phyloP scores from a whole-genome alignment of 92 coral and sea anemone species.

The Bergia puertoricense region DNA sequence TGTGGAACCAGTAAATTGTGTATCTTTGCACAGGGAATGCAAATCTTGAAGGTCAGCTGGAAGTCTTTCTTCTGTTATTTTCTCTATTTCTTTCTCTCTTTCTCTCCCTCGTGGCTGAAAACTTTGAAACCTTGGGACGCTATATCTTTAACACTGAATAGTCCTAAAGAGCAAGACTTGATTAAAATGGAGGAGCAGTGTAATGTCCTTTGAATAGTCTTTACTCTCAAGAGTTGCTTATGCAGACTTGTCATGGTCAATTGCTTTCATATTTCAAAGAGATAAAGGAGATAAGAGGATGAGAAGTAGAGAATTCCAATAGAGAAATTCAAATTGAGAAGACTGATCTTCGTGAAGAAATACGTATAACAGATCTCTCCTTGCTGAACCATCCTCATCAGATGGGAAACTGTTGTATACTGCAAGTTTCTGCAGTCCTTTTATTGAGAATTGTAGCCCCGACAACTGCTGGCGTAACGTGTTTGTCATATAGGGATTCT shows the following conservation, averaged over 20 bases:
- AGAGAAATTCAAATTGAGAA: background rate
- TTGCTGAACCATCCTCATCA: background rate
- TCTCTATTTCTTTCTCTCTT: too few species aligned
- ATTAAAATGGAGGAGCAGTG: background rate
- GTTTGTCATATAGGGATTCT: background rate
- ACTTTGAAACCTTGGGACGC: background rate
- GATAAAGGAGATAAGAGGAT: background rate
- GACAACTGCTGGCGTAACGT: background rate
- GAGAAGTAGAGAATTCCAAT: background rate
- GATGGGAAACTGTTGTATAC: background rate
- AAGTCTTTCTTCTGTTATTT: too few species aligned
- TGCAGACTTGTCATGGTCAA: background rate
- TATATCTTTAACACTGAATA: background rate
- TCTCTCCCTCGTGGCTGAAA: background rate
- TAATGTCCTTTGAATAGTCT: too few species aligned
- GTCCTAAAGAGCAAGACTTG: background rate
- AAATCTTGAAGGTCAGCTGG: too few species aligned
- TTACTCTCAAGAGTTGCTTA: too few species aligned
- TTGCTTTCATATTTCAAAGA: background rate
- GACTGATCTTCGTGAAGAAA: background rate
- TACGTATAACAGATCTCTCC: background rate
- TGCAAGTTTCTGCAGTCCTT: background rate
- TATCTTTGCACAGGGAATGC: background rate
- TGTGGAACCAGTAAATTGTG: background rate
- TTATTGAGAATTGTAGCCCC: background rate